A percentile compares a stretch with the other conserved stretches of the same genome.
Evolutionary conservation across 1,140 invertebrate species (phyloP).

Genomic region (Monomorium pharaonis): DNA sequence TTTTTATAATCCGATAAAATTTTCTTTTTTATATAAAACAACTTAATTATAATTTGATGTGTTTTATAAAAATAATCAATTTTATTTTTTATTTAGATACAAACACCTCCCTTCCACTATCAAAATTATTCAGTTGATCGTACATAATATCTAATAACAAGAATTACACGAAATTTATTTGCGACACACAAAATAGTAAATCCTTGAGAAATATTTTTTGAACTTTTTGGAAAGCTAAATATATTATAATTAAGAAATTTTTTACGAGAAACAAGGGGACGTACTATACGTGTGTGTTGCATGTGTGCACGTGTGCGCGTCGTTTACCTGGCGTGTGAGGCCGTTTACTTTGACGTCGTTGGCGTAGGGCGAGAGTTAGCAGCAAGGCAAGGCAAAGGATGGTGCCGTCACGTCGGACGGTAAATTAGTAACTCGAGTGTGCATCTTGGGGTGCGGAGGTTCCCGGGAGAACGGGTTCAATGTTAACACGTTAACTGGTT

Average conservation of each 20-base stretch:
- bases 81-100: too few species aligned
- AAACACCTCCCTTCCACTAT: too few species aligned
- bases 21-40: too few species aligned
- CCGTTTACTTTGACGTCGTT: slow-evolving; percentile 65
- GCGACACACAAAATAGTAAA: not conserved
- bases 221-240: not conserved
- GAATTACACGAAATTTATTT: not conserved
- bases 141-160: not conserved
- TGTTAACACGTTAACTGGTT: slow-evolving; percentile 57
- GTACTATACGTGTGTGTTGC: not conserved
- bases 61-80: too few species aligned
- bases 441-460: slow-evolving; percentile 37
- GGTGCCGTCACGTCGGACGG: slow-evolving; percentile 25
- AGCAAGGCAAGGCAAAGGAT: slow-evolving; percentile 24
- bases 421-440: slow-evolving; percentile 63
- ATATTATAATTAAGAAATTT: not conserved
- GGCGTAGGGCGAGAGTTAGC: slow-evolving; percentile 52
- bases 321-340: slow-evolving; percentile 27
- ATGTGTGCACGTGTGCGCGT: not conserved
- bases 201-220: not conserved
- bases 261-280: not conserved
- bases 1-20: too few species aligned
- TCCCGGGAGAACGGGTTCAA: slow-evolving; percentile 24
- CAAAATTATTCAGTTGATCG: too few species aligned
- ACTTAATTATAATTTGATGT: too few species aligned